Percentiles rank a stretch among this genome's conserved stretches.
Evolutionary conservation across 1,140 invertebrate species (phyloP).

Genomic region (Caenorhabditis tropicalis): DNA sequence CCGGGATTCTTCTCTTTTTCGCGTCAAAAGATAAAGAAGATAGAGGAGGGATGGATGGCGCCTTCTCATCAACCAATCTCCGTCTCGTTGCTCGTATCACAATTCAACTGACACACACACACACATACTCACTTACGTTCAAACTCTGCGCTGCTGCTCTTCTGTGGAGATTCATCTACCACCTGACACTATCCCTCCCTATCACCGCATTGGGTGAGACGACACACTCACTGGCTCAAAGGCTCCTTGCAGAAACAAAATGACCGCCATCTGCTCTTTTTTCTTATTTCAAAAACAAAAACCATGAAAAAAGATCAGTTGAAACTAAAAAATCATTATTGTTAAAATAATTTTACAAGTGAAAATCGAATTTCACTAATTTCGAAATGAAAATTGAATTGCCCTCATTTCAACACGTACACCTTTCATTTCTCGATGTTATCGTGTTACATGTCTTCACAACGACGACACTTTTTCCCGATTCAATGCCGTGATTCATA

Average conservation of each 20-base stretch:
- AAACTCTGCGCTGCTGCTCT: not conserved
- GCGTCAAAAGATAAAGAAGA: constrained; percentile 21
- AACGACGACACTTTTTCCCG: not conserved
- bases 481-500: not conserved
- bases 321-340: not conserved
- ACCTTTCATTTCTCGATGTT: constrained; percentile 17
- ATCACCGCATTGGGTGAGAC: constrained; percentile 27
- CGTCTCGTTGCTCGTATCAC: constrained; percentile 36
- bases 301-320: too few species aligned
- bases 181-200: constrained; percentile 30
- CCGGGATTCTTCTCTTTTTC: constrained; percentile 8
- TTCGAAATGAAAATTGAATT: not conserved
- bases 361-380: not conserved
- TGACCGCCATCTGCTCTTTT: constrained; percentile 22
- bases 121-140: not conserved
- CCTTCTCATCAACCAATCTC: constrained; percentile 30
- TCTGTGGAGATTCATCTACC: constrained; percentile 29
- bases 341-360: not conserved
- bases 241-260: not conserved
- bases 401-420: constrained; percentile 4
- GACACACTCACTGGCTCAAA: not conserved
- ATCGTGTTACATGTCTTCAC: constrained; percentile 15
- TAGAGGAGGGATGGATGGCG: not conserved
- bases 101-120: constrained; percentile 3
- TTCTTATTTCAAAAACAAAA: too few species aligned